phyloP scores from a whole-genome alignment of 2,797 vertebrate genomes.

The Arnoldichthys spilopterus region DNA sequence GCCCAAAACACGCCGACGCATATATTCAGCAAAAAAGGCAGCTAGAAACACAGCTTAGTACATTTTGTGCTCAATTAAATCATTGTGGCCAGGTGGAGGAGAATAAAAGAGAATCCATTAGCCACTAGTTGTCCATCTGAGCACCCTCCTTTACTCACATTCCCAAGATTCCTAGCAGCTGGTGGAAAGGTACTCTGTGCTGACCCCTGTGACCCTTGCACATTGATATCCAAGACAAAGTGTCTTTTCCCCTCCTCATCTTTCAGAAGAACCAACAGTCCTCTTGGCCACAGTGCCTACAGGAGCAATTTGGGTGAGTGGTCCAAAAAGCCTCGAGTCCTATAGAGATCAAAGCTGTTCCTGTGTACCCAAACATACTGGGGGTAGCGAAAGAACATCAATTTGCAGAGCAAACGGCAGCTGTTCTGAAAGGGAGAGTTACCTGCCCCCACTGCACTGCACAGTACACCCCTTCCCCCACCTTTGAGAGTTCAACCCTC shows the following conservation, averaged over 20 bases:
- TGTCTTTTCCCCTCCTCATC: conserved; percentile 49
- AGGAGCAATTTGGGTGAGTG: conserved; percentile 54
- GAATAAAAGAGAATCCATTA: conserved; percentile 46
- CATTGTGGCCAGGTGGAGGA: background rate
- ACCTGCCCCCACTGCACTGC: conserved; percentile 54
- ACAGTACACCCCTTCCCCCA: conserved; percentile 41
- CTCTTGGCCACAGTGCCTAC: conserved; percentile 47
- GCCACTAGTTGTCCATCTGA: conserved; percentile 29
- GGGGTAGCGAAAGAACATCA: conserved; percentile 49
- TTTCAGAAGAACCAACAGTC: conserved; percentile 51
- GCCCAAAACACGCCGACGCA: background rate
- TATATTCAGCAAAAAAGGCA: background rate
- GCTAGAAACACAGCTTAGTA: background rate
- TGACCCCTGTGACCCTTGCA: conserved; percentile 52
- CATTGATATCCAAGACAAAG: conserved; percentile 56
- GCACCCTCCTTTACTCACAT: conserved; percentile 39
- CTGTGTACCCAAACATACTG: conserved; percentile 36
- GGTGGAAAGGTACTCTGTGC: conserved; percentile 53
- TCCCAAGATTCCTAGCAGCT: conserved; percentile 59
- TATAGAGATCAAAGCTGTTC: conserved; percentile 55
- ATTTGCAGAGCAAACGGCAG: conserved; percentile 58
- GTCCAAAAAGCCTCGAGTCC: conserved; percentile 44
- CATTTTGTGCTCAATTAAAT: background rate
- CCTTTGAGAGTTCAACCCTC: conserved; percentile 13
- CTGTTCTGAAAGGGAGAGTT: conserved; percentile 53